These are phyloP conservation scores for Cepaea nemoralis DNA, from an alignment of 1,140 invertebrate species.

Conservation along the genomic window DNA sequence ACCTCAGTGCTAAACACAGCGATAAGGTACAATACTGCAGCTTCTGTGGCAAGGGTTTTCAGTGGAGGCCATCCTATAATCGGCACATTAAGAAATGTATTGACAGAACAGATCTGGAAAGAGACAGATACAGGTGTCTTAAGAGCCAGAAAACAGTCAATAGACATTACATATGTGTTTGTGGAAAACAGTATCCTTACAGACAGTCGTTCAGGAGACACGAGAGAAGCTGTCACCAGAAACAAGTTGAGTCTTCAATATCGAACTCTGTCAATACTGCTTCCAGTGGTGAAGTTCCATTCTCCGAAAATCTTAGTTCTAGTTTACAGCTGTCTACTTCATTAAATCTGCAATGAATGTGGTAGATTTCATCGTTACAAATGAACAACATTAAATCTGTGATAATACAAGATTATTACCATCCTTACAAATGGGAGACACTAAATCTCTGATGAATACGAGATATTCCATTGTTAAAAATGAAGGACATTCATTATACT, in stretches of 20 bases:
- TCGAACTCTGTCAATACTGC: neutral
- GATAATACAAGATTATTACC: no score
- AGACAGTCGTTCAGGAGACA: constrained; percentile 23
- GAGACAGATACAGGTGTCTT: neutral
- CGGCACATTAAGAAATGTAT: constrained; percentile 29
- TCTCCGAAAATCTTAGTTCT: neutral
- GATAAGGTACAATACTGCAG: neutral
- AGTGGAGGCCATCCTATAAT: constrained; percentile 31
- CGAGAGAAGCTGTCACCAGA: constrained; percentile 21
- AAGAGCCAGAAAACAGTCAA: neutral
- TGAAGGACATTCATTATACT: no score
- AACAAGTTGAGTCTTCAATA: neutral
- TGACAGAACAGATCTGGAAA: constrained; percentile 15
- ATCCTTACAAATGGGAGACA: no score
- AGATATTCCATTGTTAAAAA: no score
- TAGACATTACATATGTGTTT: constrained; percentile 5
- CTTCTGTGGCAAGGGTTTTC: constrained; percentile 15
- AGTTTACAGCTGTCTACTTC: neutral
- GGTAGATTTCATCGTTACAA: no score
- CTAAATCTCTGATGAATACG: no score
- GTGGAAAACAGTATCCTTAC: constrained; percentile 21
- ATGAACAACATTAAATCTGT: no score
- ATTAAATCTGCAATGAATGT: neutral
- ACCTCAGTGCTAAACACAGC: constrained; percentile 27
- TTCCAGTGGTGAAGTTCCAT: neutral